Conservation (phyloP, 2,113 vertebrate species). For the Sigmodon hispidus region DNA sequence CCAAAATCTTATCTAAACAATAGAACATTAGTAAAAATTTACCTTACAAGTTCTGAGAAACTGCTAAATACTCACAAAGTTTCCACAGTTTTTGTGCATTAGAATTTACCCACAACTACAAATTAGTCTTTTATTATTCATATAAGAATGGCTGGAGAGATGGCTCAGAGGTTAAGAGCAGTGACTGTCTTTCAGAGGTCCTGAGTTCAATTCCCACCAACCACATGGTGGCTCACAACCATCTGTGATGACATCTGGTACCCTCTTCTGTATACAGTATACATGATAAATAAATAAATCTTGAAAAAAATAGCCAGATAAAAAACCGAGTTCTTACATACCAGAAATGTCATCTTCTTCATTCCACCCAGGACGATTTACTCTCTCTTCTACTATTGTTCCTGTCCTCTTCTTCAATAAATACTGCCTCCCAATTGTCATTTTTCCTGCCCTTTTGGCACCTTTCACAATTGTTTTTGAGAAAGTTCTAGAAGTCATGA, state of each 20-base stretch:
- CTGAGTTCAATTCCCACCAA: too few species aligned
- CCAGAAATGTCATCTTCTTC: slow-evolving; percentile 97
- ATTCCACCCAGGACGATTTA: slow-evolving; percentile 91
- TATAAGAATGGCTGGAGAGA: neutral
- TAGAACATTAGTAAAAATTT: slow-evolving; percentile 45
- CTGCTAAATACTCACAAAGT: neutral
- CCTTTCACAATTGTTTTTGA: slow-evolving; percentile 98
- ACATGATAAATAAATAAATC: slow-evolving; percentile 6
- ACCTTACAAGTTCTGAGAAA: slow-evolving; percentile 20
- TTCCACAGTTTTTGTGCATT: slow-evolving; percentile 20
- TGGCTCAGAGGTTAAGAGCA: too few species aligned
- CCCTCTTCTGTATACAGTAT: too few species aligned
- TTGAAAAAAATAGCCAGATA: neutral
- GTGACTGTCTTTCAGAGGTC: too few species aligned
- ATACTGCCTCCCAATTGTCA: slow-evolving; percentile 96
- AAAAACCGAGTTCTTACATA: slow-evolving; percentile 78
- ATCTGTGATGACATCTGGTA: too few species aligned
- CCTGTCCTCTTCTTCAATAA: slow-evolving; percentile 92
- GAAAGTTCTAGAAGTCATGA: slow-evolving; percentile 89
- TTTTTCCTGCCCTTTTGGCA: slow-evolving; percentile 97
- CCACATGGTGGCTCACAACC: too few species aligned
- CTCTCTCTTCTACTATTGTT: slow-evolving; percentile 90
- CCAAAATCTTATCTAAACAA: slow-evolving; percentile 47
- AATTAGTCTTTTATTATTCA: neutral
- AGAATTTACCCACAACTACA: slow-evolving; percentile 16